Evolutionary conservation across 2,888 invertebrate genomes (phyloP), one percentile per base, ranked within the genome.

Genomic region (Polyommatus icarus): DNA sequence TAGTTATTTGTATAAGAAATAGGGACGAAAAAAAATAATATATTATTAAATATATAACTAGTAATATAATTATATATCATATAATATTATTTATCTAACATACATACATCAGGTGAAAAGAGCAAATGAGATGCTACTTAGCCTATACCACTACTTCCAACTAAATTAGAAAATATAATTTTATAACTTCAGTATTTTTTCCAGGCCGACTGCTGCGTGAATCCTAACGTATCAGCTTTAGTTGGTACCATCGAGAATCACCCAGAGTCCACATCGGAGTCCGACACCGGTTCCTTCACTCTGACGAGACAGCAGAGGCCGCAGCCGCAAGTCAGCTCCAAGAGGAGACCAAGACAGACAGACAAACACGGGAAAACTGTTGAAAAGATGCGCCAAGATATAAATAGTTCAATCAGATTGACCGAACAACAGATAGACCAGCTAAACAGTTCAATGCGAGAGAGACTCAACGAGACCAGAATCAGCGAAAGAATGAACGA

Each of bases 221-320:
- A 91, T 80, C 88, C 92, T 0, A 90, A 89, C 80, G 91, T 94
- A 0, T 93, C 93, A 77, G 94, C 93, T 0, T 82, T 94, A 3
- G 94, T 94, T 0, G 94, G 94, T 0, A 94, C 94, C 24, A 94
- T 94, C 78, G 94, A 94, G 81, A 92, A 91, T 78, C 94, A 94
- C 61, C 92, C 92, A 0, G 94, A 94, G 67, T 93, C 94, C 0
- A 94, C 94, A 0, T 94, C 94, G 0, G 94, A 94, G 79, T 93
- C 94, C 0, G 94, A 94, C 84, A 91, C 91, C 0, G 92, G 93
- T 0, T 92, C 94, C 0, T 93, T 94, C 83, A 93, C 93, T 0
- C 83, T 93, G 0, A 91, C 93, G 1, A 86, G 94, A 10, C 92
- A 91, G 76, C 94, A 92, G 80, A 87, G 93, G 6, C 93, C 92